Evolutionary conservation across 2,797 vertebrate genomes (phyloP).

Genomic region (Crax fasciolata): DNA sequence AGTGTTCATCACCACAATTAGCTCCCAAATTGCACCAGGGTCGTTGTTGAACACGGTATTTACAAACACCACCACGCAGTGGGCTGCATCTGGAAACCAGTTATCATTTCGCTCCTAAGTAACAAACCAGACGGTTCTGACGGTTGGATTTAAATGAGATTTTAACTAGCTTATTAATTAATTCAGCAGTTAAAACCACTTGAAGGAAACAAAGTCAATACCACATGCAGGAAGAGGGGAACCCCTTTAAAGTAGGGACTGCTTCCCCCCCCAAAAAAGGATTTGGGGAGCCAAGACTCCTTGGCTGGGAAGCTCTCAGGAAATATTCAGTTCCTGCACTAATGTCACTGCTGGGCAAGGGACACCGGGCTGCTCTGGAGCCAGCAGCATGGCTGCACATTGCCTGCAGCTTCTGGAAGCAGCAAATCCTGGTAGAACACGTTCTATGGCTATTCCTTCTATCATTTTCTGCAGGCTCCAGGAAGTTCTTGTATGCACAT

Average conservation of each 20-base stretch:
- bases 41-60: rapidly evolving
- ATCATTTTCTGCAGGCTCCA: neutral
- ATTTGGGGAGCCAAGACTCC: neutral
- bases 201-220: neutral
- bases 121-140: neutral
- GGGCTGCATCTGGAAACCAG: neutral
- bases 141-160: neutral
- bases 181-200: neutral
- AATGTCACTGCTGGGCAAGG: neutral
- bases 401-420: neutral
- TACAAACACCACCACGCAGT: rapidly evolving
- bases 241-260: neutral
- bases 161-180: neutral
- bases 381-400: neutral
- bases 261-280: neutral
- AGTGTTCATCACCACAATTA: neutral
- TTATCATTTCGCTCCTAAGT: rapidly evolving
- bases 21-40: neutral
- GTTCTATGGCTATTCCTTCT: neutral
- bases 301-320: neutral
- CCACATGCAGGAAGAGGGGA: neutral
- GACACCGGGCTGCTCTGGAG: neutral
- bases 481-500: rapidly evolving
- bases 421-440: neutral
- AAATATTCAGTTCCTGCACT: neutral